phyloP scores from a whole-genome alignment of 2,888 invertebrate species.

The Chrysodeixis includens region DNA sequence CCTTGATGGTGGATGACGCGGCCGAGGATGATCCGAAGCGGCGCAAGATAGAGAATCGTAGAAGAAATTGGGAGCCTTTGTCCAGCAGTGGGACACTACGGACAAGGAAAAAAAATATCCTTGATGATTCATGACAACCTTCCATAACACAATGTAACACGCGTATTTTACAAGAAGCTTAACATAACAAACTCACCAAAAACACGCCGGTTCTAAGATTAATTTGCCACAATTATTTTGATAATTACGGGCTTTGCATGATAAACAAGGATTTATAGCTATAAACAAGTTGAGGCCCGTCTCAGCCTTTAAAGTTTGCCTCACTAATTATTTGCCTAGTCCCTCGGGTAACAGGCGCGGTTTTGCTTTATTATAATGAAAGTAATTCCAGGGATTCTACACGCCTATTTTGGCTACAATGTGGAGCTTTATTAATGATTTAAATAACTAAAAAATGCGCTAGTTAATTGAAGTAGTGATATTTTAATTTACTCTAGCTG shows the following conservation, averaged over 20 bases:
- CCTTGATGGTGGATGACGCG: too few species aligned
- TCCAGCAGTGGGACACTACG: too few species aligned
- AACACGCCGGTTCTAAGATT: background rate
- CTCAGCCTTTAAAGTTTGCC: background rate
- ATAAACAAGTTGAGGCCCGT: background rate
- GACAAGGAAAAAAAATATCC: too few species aligned
- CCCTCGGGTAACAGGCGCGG: background rate
- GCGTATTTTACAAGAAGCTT: background rate
- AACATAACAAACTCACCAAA: background rate
- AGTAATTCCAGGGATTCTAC: constrained; percentile 6
- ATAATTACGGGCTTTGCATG: constrained; percentile 2
- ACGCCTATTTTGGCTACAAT: background rate
- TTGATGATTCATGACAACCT: too few species aligned
- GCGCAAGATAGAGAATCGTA: too few species aligned
- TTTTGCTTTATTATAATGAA: constrained; percentile 31
- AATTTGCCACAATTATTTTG: constrained; percentile 1
- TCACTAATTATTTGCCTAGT: background rate
- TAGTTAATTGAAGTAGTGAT: constrained; percentile 1
- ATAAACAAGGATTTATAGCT: constrained; percentile 3
- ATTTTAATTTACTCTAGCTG: background rate
- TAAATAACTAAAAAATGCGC: background rate
- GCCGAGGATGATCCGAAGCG: too few species aligned
- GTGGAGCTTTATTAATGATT: background rate
- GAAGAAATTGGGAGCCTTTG: too few species aligned
- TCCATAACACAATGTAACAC: background rate